Conservation (phyloP, 2,113 vertebrate genomes). For the Isurus oxyrinchus region DNA sequence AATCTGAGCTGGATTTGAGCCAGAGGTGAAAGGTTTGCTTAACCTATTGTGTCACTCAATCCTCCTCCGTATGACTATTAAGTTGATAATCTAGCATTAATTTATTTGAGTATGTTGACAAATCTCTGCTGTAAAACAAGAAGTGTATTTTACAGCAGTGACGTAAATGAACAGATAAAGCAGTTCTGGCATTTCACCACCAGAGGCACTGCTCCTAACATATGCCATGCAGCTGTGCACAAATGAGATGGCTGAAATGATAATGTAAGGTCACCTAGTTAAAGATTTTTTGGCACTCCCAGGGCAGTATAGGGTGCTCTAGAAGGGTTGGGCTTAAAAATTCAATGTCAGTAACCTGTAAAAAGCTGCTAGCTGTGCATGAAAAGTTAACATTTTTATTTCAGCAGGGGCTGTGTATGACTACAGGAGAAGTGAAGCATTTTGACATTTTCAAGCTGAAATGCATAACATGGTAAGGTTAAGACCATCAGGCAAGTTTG, state of each 20-base stretch:
- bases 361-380: background rate
- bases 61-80: background rate
- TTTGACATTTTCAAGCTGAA: background rate
- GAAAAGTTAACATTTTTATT: background rate
- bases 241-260: background rate
- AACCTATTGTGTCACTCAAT: background rate
- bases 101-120: background rate
- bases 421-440: background rate
- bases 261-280: background rate
- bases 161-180: background rate
- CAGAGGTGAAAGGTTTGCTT: background rate
- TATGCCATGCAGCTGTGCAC: background rate
- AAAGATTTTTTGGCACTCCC: background rate
- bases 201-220: background rate
- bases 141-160: background rate
- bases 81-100: background rate
- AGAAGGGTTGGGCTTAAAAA: background rate
- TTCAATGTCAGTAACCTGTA: background rate
- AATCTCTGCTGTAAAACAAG: background rate
- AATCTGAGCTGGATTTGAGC: background rate
- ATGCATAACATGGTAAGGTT: background rate
- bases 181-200: background rate
- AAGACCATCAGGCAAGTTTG: background rate
- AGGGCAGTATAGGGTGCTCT: background rate
- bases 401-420: background rate